Evolutionary conservation across 2,888 invertebrate species (phyloP).

Genomic region (Pseudolycoriella hygida): DNA sequence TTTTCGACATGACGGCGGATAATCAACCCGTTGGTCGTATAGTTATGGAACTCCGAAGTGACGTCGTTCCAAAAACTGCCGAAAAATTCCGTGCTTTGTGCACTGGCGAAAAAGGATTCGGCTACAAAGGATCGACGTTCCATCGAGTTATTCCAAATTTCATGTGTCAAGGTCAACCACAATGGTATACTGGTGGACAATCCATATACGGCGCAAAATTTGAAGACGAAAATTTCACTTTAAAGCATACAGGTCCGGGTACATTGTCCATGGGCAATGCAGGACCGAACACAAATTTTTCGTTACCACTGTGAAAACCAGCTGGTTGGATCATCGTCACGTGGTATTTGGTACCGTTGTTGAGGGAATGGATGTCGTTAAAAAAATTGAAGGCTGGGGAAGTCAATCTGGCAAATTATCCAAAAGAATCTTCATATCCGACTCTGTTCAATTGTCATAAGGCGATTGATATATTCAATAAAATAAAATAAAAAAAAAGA

Average conservation of each 20-base stretch:
- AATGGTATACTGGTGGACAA: conserved; percentile 90
- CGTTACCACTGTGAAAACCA: conserved; percentile 80
- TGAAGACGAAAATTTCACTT: conserved; percentile 87
- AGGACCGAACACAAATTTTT: conserved; percentile 95
- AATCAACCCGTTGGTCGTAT: conserved; percentile 63
- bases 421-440: conserved; percentile 61
- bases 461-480: no score
- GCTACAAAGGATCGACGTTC: conserved; percentile 85
- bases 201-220: conserved; percentile 96
- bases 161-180: conserved; percentile 91
- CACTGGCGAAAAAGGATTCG: conserved; percentile 89
- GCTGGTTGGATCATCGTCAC: conserved; percentile 88
- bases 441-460: conserved; percentile 77
- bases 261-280: conserved; percentile 94
- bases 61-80: conserved; percentile 86
- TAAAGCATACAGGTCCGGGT: conserved; percentile 88
- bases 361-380: conserved; percentile 83
- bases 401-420: conserved; percentile 70
- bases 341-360: conserved; percentile 86
- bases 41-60: conserved; percentile 71
- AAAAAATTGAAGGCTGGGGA: conserved; percentile 66
- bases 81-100: conserved; percentile 96
- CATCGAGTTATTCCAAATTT: conserved; percentile 94
- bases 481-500: no score
- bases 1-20: conserved; percentile 77